Evolutionary conservation across 2,888 invertebrate genomes (phyloP), one percentile per base, ranked within the genome.

Genomic region (Hypomecis punctinalis): DNA sequence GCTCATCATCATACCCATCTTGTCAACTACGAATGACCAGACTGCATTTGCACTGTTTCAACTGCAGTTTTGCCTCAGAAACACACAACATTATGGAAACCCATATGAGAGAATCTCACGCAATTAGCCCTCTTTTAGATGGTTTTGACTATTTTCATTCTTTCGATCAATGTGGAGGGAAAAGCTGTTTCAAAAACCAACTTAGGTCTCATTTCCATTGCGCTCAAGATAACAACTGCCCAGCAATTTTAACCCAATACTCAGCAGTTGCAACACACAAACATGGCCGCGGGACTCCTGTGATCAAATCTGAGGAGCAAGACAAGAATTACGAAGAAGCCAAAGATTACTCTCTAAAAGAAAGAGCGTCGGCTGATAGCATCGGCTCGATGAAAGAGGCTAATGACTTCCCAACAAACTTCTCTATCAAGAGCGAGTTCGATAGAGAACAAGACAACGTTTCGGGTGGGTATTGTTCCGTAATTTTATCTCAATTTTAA

Each of bases 41-140:
- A 69, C 94, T 95, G 52, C 98, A 98, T 84, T 97, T 96, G 78
- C 98, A 98, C 83, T 98, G 98, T 89, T 96, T 95, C 48, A 96
- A 97, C 74, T 98, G 98, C 82, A 96, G 97, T 80, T 97, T 97
- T 77, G 95, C 97, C 8, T 96, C 97, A 0, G 97, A 97, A 81
- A 94, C 96, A 53, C 95, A 96, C 63, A 95, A 96, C 68, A 95
- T 96, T 43, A 94, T 98, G 75, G 94, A 96, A 66, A 95, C 96
- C 75, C 98, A 98, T 81, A 95, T 97, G 85, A 95, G 96, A 77
- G 97, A 98, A 84, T 97, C 97, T 76, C 98, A 98, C 85, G 96
- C 96, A 69, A 95, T 96, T 74, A 94, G 96, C 48, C 96, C 96
- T 74, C 96, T 98, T 59, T 89, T 97, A 43, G 97, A 97, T 54